These are phyloP conservation scores for Babylonia areolata DNA, from an alignment of 1,140 invertebrate genomes.

Conservation along the genomic window DNA sequence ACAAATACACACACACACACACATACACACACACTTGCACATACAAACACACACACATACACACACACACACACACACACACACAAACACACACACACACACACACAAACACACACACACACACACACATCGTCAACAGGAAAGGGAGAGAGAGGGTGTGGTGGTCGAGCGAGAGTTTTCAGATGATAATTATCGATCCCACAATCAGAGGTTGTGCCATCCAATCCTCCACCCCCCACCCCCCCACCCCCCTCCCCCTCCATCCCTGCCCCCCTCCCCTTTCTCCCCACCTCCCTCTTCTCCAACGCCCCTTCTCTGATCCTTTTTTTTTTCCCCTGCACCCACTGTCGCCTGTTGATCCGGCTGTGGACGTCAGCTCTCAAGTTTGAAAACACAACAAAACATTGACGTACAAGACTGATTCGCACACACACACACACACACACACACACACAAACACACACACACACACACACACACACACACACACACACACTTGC, in stretches of 20 bases:
- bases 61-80: background rate
- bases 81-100: background rate
- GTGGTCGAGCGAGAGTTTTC: too few species aligned
- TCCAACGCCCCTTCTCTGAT: too few species aligned
- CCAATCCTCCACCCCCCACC: background rate
- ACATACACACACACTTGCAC: background rate
- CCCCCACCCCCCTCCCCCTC: background rate
- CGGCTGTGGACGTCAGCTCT: too few species aligned
- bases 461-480: slow-evolving; percentile 14
- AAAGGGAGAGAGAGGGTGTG: too few species aligned
- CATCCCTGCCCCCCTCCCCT: too few species aligned
- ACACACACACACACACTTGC: background rate
- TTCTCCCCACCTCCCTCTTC: too few species aligned
- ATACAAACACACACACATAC: background rate
- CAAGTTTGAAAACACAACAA: too few species aligned
- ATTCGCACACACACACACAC: too few species aligned
- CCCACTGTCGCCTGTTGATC: too few species aligned
- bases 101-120: background rate
- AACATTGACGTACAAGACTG: too few species aligned
- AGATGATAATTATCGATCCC: background rate
- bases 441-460: background rate
- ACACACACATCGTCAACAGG: background rate
- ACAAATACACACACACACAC: background rate
- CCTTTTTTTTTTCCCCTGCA: too few species aligned
- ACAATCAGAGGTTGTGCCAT: background rate